phyloP scores from a whole-genome alignment of 2,113 vertebrate genomes.

The Mirounga angustirostris region DNA sequence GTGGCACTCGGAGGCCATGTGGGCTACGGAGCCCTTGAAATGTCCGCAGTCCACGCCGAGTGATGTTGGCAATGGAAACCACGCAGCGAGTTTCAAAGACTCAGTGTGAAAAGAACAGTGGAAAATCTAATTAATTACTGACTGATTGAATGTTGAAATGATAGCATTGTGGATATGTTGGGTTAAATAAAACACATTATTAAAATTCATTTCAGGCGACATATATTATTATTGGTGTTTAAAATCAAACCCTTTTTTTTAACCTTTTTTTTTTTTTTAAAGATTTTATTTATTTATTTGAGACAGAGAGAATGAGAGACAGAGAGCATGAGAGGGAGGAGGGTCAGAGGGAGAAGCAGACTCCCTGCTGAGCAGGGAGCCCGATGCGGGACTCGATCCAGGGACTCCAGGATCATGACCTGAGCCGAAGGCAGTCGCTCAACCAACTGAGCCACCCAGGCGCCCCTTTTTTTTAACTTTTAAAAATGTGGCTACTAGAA shows the following conservation, averaged over 20 bases:
- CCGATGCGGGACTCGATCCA: too few relatives aligned
- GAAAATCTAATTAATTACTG: not conserved
- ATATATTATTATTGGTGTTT: not conserved
- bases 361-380: too few relatives aligned
- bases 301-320: too few relatives aligned
- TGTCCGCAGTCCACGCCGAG: not conserved
- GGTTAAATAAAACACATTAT: not conserved
- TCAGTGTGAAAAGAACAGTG: not conserved
- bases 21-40: not conserved
- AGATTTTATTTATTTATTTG: too few relatives aligned
- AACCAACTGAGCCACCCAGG: too few relatives aligned
- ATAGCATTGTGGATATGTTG: not conserved
- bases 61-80: rapidly evolving
- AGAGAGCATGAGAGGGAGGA: too few relatives aligned
- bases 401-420: too few relatives aligned
- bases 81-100: not conserved
- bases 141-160: not conserved
- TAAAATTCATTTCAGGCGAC: not conserved
- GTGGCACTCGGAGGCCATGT: not conserved
- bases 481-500: not conserved
- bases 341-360: too few relatives aligned
- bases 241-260: not conserved
- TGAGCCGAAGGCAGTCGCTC: too few relatives aligned
- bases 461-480: not conserved
- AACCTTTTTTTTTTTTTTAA: not conserved